Conservation (phyloP, 2,888 invertebrate genomes). For the Tipula helvola region DNA sequence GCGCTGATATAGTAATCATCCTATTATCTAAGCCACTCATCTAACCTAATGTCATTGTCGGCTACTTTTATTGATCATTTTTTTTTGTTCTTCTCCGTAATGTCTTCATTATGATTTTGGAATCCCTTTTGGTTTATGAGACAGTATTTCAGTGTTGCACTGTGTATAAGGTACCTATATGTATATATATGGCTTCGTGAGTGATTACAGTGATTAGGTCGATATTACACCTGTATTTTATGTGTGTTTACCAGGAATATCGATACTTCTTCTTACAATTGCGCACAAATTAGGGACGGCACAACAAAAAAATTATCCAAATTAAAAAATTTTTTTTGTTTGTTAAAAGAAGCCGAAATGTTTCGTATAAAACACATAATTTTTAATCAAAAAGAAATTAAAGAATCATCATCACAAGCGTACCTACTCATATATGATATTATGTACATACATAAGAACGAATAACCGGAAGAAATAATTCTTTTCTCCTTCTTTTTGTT, state of each 20-base stretch:
- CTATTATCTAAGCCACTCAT: neutral
- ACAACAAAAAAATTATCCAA: neutral
- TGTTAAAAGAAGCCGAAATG: neutral
- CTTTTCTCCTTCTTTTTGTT: neutral
- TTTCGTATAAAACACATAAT: neutral
- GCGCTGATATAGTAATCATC: neutral
- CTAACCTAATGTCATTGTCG: neutral
- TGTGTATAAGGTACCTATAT: neutral
- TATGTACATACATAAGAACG: neutral
- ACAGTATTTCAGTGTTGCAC: neutral
- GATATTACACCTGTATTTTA: neutral
- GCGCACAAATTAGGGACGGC: neutral
- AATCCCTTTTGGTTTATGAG: neutral
- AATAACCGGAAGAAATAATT: slow-evolving; percentile 4
- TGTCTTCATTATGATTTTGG: neutral
- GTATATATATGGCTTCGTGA: neutral
- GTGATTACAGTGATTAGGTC: neutral
- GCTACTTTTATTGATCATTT: neutral
- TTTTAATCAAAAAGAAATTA: neutral
- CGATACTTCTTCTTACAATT: neutral
- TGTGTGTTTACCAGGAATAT: neutral
- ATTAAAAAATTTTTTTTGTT: neutral
- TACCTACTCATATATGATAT: neutral
- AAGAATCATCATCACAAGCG: neutral
- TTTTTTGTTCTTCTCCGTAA: neutral